A percentile compares a stretch with the other conserved stretches of the same genome.
These are phyloP conservation scores for Petrocephalus microphthalmus DNA, from an alignment of 2,113 vertebrate species.

Conservation along the genomic window DNA sequence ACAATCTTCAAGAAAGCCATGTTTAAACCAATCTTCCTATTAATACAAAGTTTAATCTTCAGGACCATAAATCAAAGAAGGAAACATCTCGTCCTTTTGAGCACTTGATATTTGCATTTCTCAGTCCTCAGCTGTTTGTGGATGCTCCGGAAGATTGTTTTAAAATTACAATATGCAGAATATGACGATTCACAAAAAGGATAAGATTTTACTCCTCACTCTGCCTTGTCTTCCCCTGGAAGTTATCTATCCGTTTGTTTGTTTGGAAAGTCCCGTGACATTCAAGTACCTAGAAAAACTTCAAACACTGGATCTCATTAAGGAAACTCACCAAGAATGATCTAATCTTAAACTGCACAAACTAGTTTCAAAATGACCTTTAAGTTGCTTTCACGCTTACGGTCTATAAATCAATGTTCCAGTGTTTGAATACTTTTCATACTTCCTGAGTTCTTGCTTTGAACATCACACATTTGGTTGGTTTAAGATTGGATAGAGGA, in stretches of 20 bases:
- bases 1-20: slow-evolving; percentile 12
- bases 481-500: not conserved
- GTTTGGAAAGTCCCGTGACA: not conserved
- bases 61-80: slow-evolving; percentile 48
- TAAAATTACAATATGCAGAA: not conserved
- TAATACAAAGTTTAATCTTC: slow-evolving; percentile 59
- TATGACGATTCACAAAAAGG: not conserved
- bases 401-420: not conserved
- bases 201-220: not conserved
- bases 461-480: not conserved
- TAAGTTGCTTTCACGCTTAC: not conserved
- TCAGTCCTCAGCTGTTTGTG: slow-evolving; percentile 62
- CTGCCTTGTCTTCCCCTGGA: not conserved
- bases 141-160: not conserved
- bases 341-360: not conserved
- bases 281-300: not conserved
- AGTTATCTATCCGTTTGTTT: not conserved
- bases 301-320: not conserved
- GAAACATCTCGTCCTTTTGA: slow-evolving; percentile 35
- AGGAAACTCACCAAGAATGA: not conserved
- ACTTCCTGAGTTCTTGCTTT: not conserved
- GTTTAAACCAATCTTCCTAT: slow-evolving; percentile 50
- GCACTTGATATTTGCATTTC: slow-evolving; percentile 77
- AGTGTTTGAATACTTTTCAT: not conserved
- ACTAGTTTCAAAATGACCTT: not conserved